Evolutionary conservation across 30 jellyfish, hydroid and myxozoan species (phyloP), one percentile per base, ranked within the genome.

Genomic region (Hydractinia echinata): DNA sequence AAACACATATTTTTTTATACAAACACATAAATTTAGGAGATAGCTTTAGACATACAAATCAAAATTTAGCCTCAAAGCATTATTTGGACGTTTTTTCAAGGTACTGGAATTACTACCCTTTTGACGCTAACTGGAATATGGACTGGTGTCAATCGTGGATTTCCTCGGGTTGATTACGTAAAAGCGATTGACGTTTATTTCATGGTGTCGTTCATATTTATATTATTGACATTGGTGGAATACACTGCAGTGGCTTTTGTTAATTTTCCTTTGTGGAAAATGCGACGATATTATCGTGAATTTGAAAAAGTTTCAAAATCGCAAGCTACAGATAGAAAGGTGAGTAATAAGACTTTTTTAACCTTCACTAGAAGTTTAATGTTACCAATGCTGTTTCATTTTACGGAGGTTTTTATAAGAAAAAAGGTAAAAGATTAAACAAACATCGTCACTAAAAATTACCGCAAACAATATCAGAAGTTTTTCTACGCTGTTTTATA

Each of bases 161-260:
- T 89, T 52, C 96, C 96, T 21, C 66, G 90, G 13, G 90, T 89
- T 14, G 77, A 86, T 6, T 89, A 89, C 91, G 74, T 89, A 52
- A 89, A 89, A 70, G 96, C 96, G 15, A 84, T 89, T 8, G 96
- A 89, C 54, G 78, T 84, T 30, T 89, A 84, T 76, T 79, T 89
- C 77, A 54, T 89, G 90, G 96, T 89, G 10, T 89, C 96, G 6
- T 89, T 89, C 61, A 70, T 79, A 69, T 89, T 89, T 61, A 84
- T 89, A 64, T 83, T 89, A 51, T 67, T 49, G 76, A 83, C 96
- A 6, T 77, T 89, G 44, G 89, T 89, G 72, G 91, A 89, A 76
- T 89, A 83, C 73, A 67, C 84, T 7, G 61, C 84, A 61, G 96
- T 89, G 74, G 74, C 74, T 7, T 64, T n/a, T 13, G 19, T 64